Percentiles rank a stretch among this genome's conserved stretches.
Evolutionary conservation across 2,797 vertebrate genomes (phyloP).

Genomic region (Antrozous pallidus): DNA sequence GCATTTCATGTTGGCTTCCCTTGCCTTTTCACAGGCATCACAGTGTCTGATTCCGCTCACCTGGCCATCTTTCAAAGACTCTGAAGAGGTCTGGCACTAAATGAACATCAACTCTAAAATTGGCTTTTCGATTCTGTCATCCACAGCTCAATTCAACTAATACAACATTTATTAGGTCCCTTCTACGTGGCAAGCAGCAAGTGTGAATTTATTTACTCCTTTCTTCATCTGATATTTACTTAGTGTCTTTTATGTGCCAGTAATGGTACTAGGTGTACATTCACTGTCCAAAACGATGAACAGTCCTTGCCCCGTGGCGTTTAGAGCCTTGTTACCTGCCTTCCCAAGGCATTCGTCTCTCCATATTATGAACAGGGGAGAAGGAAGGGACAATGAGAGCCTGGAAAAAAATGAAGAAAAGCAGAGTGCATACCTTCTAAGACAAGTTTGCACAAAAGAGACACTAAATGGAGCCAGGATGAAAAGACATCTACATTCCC

Average conservation of each 20-base stretch:
- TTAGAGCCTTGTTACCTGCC: background rate
- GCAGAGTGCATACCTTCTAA: background rate
- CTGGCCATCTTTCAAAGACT: background rate
- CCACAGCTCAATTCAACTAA: constrained; percentile 25
- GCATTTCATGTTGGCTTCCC: background rate
- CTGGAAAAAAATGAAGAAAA: background rate
- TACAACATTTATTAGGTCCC: background rate
- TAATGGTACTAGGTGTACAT: background rate
- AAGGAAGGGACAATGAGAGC: background rate
- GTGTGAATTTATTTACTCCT: background rate
- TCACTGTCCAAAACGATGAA: background rate
- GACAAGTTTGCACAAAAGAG: background rate
- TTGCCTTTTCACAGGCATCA: background rate
- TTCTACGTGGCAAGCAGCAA: background rate
- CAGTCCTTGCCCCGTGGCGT: background rate
- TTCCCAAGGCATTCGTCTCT: background rate
- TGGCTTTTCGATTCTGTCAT: background rate
- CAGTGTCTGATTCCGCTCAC: background rate
- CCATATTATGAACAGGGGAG: background rate
- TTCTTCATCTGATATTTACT: constrained; percentile 25
- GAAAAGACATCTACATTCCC: background rate
- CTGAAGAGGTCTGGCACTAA: background rate
- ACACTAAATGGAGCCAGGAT: background rate
- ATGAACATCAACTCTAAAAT: background rate
- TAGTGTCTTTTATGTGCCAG: background rate